Conservation (phyloP, 2,797 vertebrate genomes). For the Enteromius fasciolatus region DNA sequence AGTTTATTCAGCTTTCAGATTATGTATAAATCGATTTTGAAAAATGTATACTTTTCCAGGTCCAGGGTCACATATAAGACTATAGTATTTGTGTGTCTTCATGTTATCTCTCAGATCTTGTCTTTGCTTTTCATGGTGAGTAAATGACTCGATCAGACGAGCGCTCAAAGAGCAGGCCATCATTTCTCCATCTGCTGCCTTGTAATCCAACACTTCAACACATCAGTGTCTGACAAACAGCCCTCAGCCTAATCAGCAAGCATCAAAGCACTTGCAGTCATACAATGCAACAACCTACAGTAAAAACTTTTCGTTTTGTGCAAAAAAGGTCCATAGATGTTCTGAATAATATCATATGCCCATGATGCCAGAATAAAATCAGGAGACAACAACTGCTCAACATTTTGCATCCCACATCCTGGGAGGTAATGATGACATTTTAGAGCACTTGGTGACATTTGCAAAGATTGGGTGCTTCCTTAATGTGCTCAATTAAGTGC, state of each 20-base stretch:
- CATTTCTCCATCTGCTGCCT: constrained; percentile 46
- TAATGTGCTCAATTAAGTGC: not conserved
- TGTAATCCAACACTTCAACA: constrained; percentile 45
- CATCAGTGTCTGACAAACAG: constrained; percentile 23
- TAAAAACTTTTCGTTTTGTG: not conserved
- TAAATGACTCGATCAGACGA: constrained; percentile 43
- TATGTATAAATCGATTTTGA: no score
- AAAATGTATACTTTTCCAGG: no score
- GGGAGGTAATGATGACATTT: constrained; percentile 33
- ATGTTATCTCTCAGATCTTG: constrained; percentile 33
- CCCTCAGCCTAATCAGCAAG: constrained; percentile 27
- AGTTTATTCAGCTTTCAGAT: no score
- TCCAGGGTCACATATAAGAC: not conserved
- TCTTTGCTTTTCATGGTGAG: constrained; percentile 37
- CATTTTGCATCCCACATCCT: constrained; percentile 22
- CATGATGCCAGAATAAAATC: constrained; percentile 2
- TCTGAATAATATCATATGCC: not conserved
- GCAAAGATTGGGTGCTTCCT: not conserved
- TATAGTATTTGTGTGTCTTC: constrained; percentile 13
- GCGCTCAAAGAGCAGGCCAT: constrained; percentile 27
- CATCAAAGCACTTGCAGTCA: constrained; percentile 26
- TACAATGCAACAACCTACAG: not conserved
- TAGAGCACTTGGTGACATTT: constrained; percentile 17
- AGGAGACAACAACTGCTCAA: not conserved
- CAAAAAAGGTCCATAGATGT: not conserved